Conservation (phyloP, 2,797 vertebrate genomes). For the Pseudochirops corinnae region DNA sequence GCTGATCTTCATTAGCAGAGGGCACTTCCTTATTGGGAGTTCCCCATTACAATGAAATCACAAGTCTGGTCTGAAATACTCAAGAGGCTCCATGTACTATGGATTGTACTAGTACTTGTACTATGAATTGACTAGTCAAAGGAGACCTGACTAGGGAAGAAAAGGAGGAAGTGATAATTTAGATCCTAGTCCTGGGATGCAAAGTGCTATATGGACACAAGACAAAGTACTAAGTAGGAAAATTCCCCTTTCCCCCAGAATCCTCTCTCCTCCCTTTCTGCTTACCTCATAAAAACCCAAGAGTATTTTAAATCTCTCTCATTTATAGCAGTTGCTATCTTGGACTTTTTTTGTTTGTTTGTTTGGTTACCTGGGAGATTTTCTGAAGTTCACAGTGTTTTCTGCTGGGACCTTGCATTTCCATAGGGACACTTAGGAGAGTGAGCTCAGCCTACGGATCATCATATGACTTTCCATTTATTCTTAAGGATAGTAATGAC, state of each 20-base stretch:
- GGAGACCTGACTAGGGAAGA: not conserved
- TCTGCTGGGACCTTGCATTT: slow-evolving; percentile 24
- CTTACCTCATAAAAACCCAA: not conserved
- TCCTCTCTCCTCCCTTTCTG: not conserved
- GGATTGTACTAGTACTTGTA: not conserved
- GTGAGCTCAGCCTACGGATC: slow-evolving; percentile 1
- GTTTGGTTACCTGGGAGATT: slow-evolving; percentile 39
- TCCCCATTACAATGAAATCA: not conserved
- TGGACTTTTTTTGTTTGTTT: slow-evolving; percentile 6
- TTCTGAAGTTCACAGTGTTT: slow-evolving; percentile 15
- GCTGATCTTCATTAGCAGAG: not conserved
- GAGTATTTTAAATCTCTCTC: slow-evolving; percentile 2
- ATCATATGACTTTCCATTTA: not conserved
- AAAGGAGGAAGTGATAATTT: not conserved
- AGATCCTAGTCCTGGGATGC: not conserved
- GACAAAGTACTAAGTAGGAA: not conserved
- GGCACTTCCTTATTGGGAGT: not conserved
- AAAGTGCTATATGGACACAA: not conserved
- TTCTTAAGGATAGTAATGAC: slow-evolving; percentile 32
- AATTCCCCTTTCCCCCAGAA: not conserved
- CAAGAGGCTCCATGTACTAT: not conserved
- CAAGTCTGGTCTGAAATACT: not conserved
- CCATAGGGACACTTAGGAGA: not conserved
- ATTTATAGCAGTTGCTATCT: slow-evolving; percentile 25
- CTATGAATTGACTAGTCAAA: not conserved